Base-by-base conservation (phyloP, 2,888 invertebrate species). In the Pachliopta kotzebuea region DNA sequence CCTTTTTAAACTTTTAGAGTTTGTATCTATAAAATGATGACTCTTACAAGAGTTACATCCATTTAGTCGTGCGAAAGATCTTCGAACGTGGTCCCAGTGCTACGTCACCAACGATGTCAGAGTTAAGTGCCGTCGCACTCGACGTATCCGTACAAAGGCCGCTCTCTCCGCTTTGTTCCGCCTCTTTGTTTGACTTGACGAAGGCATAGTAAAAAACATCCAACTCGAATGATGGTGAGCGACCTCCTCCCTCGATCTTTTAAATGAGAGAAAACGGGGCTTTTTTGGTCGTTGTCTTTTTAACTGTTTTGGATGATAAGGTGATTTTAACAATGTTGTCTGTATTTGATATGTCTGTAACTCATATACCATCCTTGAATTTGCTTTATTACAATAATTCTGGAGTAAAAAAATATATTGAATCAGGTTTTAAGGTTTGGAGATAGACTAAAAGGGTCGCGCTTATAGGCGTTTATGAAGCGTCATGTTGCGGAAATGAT, bases 131-230 rank as follows among this genome's bases (percentile, higher is more conserved):
- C 81, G 80, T 77, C 81, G 82, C 79, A 78, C 84, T 84, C 80
- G 71, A 80, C 82, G 78, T 84, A 80, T 81, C 83, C 79, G 76
- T 81, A 88, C 87, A 90, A 89, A 88, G 84, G 83, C 86, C 76
- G 82, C 85, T 87, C 88, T 89, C 86, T 83, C 85, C 78, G 84
- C 88, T 86, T 89, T 90, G 89, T 90, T 88, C 85, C 84, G 85
- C 84, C 79, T 86, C 86, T 88, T 90, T 90, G 90, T 90, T 85
- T 85, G 84, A 78, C 79, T 84, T 83, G 83, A 84, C 81, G 81
- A 77, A 82, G 82, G 80, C 78, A 75, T 75, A 69, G 72, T 73
- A 75, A 87, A 88, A 88, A 87, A 81, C 79, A 57, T 79, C 76
- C 71, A 79, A 80, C 78, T 76, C 72, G 72, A 71, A 72, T 73